Evolutionary conservation across 2,113 vertebrate genomes (phyloP).

Genomic region (Lonchura striata): DNA sequence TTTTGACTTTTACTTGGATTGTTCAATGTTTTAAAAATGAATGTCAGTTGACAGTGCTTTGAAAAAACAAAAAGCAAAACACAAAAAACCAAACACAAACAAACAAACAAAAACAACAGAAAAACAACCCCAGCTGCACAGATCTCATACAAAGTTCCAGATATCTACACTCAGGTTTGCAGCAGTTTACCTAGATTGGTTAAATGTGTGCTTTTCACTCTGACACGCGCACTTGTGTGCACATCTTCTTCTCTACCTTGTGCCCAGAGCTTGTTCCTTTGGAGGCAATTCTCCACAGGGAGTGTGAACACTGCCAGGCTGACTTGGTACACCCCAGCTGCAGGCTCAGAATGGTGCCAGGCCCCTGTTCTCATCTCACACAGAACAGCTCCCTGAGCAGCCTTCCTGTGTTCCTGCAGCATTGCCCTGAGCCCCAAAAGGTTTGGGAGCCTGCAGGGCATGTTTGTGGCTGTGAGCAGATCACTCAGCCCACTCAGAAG

Average conservation of each 20-base stretch:
- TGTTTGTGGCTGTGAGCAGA: background rate
- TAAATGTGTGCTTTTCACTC: background rate
- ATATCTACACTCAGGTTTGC: background rate
- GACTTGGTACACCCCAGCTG: background rate
- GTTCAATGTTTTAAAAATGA: background rate
- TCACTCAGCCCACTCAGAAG: background rate
- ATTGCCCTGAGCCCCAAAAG: background rate
- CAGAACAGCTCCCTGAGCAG: background rate
- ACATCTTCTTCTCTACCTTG: background rate
- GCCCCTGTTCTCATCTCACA: background rate
- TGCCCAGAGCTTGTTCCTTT: background rate
- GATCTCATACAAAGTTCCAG: background rate
- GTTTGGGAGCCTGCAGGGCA: background rate
- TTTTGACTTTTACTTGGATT: background rate
- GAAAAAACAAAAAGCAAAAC: background rate
- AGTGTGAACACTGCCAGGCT: background rate
- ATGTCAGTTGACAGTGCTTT: background rate
- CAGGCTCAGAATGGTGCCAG: background rate
- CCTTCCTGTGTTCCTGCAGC: background rate
- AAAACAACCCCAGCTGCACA: accelerated
- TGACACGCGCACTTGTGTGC: background rate
- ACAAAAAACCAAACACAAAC: background rate
- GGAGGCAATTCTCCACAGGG: background rate
- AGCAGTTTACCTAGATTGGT: background rate
- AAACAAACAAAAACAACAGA: background rate